Evolutionary conservation across 2,888 invertebrate species (phyloP).

Genomic region (Kryphioiulus occultus): DNA sequence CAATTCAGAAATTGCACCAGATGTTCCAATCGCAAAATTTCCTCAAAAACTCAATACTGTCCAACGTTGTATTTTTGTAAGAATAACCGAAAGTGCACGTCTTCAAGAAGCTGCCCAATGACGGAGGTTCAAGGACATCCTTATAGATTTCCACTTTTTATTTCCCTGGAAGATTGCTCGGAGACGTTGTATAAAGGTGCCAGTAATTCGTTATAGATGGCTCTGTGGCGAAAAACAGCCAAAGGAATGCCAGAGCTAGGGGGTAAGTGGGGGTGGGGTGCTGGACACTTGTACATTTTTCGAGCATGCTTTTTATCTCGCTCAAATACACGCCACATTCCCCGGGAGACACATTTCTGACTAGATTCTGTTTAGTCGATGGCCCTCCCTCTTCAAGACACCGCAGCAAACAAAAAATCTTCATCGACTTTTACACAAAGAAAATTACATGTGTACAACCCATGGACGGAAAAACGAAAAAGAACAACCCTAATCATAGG

Average conservation of each 20-base stretch:
- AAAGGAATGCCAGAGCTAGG: background rate
- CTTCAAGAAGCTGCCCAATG: background rate
- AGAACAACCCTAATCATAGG: background rate
- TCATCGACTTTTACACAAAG: constrained; percentile 18
- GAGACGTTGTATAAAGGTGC: background rate
- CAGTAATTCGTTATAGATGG: constrained; percentile 24
- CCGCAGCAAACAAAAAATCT: background rate
- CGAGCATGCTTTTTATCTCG: background rate
- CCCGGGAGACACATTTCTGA: background rate
- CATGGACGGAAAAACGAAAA: background rate
- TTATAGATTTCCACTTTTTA: constrained; percentile 7
- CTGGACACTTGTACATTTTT: constrained; percentile 12
- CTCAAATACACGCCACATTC: constrained; percentile 12
- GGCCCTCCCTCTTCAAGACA: background rate
- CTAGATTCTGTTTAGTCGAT: constrained; percentile 25
- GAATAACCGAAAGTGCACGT: background rate
- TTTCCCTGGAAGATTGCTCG: constrained; percentile 2
- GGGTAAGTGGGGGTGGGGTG: too few relatives aligned
- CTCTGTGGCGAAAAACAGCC: background rate
- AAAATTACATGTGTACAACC: background rate
- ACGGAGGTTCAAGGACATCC: background rate
- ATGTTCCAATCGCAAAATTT: background rate
- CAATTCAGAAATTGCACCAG: background rate
- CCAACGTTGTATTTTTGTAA: background rate
- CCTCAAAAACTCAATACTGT: background rate